phyloP scores from a whole-genome alignment of 53 echinoderm and acorn worm species.

The Holothuria scabra region DNA sequence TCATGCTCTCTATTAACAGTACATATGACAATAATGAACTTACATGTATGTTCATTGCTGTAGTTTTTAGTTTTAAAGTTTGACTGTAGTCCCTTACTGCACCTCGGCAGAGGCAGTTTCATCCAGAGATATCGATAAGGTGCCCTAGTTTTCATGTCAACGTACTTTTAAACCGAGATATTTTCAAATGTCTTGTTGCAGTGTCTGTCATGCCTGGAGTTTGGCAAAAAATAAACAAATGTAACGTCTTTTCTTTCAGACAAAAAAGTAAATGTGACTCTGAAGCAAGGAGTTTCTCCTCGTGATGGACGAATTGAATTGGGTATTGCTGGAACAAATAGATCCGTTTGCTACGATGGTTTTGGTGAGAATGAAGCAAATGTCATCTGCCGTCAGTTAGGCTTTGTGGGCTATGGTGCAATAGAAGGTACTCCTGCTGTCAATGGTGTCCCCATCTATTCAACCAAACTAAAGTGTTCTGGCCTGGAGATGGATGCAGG shows the following conservation, averaged over 20 bases:
- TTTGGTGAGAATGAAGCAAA: conserved; percentile 21
- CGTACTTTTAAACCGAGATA: no score
- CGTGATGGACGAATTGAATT: not conserved
- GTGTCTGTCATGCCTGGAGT: no score
- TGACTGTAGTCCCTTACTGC: no score
- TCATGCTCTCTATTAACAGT: no score
- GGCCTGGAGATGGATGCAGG: conserved; percentile 10
- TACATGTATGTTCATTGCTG: no score
- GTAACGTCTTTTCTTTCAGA: not conserved
- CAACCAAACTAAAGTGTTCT: conserved; percentile 17
- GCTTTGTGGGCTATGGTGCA: not conserved
- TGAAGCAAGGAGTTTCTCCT: not conserved
- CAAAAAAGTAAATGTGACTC: not conserved
- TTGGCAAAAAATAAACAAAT: not conserved
- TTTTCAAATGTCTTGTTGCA: no score
- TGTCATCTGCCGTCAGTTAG: conserved; percentile 25
- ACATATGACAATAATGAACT: no score
- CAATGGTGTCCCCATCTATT: conserved; percentile 6
- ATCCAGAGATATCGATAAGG: no score
- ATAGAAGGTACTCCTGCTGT: not conserved
- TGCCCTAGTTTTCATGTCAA: no score
- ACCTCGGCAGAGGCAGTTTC: no score
- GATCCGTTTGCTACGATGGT: conserved; percentile 11
- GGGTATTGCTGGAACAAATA: not conserved
- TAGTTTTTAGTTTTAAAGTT: no score